A percentile compares a stretch with the other conserved stretches of the same genome.
Evolutionary conservation across 2,797 vertebrate genomes (phyloP).

Genomic region (Heterohyrax brucei): DNA sequence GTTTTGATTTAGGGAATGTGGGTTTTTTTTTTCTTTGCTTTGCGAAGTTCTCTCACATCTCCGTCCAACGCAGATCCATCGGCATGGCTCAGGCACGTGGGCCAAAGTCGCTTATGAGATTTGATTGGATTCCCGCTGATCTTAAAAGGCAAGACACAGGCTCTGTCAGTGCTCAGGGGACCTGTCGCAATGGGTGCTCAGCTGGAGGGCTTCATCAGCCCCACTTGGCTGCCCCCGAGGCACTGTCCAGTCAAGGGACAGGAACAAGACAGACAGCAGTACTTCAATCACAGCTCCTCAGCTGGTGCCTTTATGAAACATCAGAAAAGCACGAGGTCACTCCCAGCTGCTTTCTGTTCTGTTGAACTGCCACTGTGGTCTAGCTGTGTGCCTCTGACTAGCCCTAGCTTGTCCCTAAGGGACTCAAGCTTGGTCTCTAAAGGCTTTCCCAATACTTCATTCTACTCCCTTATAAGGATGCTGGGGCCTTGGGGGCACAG

Average conservation of each 20-base stretch:
- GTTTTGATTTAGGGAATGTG: slow-evolving; percentile 65
- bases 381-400: background rate
- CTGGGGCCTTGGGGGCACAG: too few relatives aligned
- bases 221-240: slow-evolving; percentile 75
- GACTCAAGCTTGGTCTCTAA: background rate
- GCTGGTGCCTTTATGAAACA: slow-evolving; percentile 79
- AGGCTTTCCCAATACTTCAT: background rate
- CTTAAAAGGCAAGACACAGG: slow-evolving; percentile 75
- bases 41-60: slow-evolving; percentile 68
- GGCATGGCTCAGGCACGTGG: slow-evolving; percentile 55
- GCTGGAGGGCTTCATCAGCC: slow-evolving; percentile 67
- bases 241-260: slow-evolving; percentile 76
- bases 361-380: background rate
- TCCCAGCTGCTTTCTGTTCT: background rate
- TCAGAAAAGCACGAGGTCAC: slow-evolving; percentile 83
- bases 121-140: slow-evolving; percentile 82
- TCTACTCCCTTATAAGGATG: background rate
- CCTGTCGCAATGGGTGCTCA: slow-evolving; percentile 74
- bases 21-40: slow-evolving; percentile 68
- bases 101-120: slow-evolving; percentile 82
- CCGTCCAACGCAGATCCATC: slow-evolving; percentile 74
- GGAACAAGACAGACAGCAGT: slow-evolving; percentile 76
- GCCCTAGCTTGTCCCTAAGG: accelerated
- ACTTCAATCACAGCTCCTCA: slow-evolving; percentile 84
- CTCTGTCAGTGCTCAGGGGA: slow-evolving; percentile 56